Conservation (phyloP, 2,888 invertebrate species). For the Lymantria dispar region DNA sequence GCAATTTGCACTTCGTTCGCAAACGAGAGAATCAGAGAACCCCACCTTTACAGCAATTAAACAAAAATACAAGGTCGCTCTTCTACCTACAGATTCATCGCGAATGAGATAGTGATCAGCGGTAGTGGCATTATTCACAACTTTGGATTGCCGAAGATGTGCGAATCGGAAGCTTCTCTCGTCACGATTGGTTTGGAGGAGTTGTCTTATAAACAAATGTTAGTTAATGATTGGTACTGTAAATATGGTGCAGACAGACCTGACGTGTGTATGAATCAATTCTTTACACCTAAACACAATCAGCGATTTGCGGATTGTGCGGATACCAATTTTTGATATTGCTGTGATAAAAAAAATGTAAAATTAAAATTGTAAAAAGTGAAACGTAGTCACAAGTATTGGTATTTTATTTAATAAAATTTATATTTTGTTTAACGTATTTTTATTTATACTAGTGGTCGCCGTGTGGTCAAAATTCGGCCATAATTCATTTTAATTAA, state of each 20-base stretch:
- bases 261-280: background rate
- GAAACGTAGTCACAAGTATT: background rate
- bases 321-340: background rate
- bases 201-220: background rate
- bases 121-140: conserved; percentile 67
- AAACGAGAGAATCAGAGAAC: no score
- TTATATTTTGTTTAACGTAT: background rate
- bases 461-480: no score
- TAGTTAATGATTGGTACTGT: background rate
- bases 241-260: background rate
- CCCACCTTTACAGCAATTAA: no score
- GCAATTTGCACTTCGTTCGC: no score
- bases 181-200: background rate
- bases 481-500: no score
- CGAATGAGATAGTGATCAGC: conserved; percentile 64
- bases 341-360: background rate
- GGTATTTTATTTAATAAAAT: background rate
- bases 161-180: conserved; percentile 21
- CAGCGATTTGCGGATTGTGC: background rate
- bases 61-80: background rate
- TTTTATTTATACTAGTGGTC: no score
- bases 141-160: conserved; percentile 69
- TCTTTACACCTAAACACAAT: background rate
- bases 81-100: conserved; percentile 62
- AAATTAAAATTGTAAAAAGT: background rate